phyloP scores from a whole-genome alignment of 2,888 invertebrate genomes.

The Acrocera orbiculus region DNA sequence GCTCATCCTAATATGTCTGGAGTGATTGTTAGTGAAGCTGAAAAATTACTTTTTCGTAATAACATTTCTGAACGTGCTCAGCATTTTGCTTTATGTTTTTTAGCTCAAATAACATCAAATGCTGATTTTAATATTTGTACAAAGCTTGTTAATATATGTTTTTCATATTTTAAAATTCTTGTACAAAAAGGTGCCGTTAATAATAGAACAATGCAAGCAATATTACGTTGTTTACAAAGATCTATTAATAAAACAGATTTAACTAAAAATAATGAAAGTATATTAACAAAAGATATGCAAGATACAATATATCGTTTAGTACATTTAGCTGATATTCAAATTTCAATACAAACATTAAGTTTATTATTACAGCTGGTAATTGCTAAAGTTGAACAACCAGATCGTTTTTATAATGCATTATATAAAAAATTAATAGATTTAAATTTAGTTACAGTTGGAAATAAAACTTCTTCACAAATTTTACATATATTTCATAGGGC shows the following conservation, averaged over 20 bases:
- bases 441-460: conserved; percentile 37
- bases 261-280: conserved; percentile 19
- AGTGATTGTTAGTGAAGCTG: conserved; percentile 72
- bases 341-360: conserved; percentile 35
- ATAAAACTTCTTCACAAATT: conserved; percentile 54
- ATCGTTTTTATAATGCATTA: conserved; percentile 63
- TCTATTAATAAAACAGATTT: conserved; percentile 33
- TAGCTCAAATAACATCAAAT: conserved; percentile 63
- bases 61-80: conserved; percentile 76
- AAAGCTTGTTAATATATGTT: conserved; percentile 77
- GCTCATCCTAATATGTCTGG: conserved; percentile 85
- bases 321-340: conserved; percentile 59
- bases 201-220: conserved; percentile 64
- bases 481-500: conserved; percentile 77
- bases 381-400: conserved; percentile 24
- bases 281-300: conserved; percentile 29
- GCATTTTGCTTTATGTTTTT: conserved; percentile 83
- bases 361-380: conserved; percentile 24
- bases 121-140: conserved; percentile 63
- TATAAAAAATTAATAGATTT: conserved; percentile 74
- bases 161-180: conserved; percentile 86
- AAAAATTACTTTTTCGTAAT: conserved; percentile 72
- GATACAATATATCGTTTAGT: conserved; percentile 66
- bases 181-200: conserved; percentile 67
- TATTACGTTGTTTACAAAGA: conserved; percentile 66